Evolutionary conservation across 2,113 vertebrate genomes (phyloP).

Genomic region (Aix galericulata): DNA sequence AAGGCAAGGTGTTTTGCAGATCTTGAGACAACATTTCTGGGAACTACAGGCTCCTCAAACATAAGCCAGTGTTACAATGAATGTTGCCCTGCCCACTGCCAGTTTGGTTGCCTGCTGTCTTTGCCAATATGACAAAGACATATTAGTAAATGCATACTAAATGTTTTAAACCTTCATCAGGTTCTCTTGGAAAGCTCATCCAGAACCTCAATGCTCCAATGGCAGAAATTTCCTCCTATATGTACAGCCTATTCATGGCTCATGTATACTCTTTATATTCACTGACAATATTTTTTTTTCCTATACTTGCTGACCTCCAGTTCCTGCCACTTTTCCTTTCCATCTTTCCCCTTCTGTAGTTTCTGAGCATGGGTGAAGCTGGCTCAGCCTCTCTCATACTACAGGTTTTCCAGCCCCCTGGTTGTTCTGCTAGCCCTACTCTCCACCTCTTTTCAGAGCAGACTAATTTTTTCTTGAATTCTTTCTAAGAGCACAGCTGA

Average conservation of each 20-base stretch:
- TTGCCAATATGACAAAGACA: background rate
- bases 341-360: background rate
- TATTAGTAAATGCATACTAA: background rate
- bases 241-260: background rate
- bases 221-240: background rate
- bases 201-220: background rate
- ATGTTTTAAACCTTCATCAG: background rate
- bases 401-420: background rate
- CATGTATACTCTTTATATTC: background rate
- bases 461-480: background rate
- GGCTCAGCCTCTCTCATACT: background rate
- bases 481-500: background rate
- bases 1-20: background rate
- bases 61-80: background rate
- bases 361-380: background rate
- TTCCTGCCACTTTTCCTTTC: background rate
- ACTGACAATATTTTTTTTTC: background rate
- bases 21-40: background rate
- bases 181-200: background rate
- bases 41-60: background rate
- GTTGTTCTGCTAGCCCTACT: background rate
- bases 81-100: background rate
- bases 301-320: background rate
- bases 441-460: fast-evolving
- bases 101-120: background rate